Conservation (phyloP, 2,888 invertebrate genomes). For the Leptarthrus brevirostris region DNA sequence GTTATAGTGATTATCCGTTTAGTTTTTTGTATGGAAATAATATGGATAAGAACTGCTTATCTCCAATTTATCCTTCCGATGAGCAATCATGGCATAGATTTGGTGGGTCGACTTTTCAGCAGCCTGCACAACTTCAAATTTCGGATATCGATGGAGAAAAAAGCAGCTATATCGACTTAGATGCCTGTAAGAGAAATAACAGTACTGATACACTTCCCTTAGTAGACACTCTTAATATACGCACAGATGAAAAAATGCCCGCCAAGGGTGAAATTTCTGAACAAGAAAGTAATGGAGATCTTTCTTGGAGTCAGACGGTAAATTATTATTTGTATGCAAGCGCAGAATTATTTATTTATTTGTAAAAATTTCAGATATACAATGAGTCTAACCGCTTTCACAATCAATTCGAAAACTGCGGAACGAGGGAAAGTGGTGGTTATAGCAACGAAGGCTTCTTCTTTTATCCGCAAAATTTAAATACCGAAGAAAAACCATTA, state of each 20-base stretch:
- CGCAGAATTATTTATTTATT: neutral
- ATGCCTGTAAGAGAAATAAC: constrained; percentile 64
- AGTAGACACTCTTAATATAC: constrained; percentile 75
- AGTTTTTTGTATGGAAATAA: constrained; percentile 58
- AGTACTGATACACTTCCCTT: constrained; percentile 55
- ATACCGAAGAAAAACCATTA: constrained; percentile 8
- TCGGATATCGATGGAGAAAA: constrained; percentile 59
- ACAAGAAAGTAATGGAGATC: constrained; percentile 86
- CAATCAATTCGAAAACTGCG: constrained; percentile 57
- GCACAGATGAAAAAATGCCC: constrained; percentile 89
- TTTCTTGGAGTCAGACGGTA: constrained; percentile 77
- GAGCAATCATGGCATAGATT: constrained; percentile 50
- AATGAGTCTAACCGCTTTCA: constrained; percentile 56
- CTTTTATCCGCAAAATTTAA: constrained; percentile 58
- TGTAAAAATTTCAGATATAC: too few relatives aligned
- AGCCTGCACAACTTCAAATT: constrained; percentile 60
- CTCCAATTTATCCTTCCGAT: constrained; percentile 53
- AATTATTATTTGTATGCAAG: constrained; percentile 56
- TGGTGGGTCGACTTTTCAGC: constrained; percentile 51
- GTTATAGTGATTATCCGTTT: constrained; percentile 60
- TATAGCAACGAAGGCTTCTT: constrained; percentile 64
- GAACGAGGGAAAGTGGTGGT: constrained; percentile 59
- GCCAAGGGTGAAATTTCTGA: constrained; percentile 87
- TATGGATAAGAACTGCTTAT: constrained; percentile 48
- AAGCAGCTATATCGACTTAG: constrained; percentile 65